Conservation (phyloP, 2,113 vertebrate genomes). For the Neomonachus schauinslandi region DNA sequence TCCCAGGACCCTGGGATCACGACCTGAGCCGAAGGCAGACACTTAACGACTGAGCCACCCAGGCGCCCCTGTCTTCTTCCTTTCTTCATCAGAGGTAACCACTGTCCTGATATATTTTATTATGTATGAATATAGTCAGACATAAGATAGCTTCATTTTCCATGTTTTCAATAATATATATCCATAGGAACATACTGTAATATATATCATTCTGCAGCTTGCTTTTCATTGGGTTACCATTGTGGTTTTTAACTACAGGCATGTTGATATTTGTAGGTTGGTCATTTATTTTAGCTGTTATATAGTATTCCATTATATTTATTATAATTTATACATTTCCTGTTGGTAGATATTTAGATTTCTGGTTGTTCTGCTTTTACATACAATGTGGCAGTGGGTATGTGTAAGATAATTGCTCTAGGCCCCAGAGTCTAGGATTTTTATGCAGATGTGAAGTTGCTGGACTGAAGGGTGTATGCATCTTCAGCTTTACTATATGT, state of each 20-base stretch:
- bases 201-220: background rate
- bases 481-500: background rate
- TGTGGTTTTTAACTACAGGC: background rate
- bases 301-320: background rate
- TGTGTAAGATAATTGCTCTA: background rate
- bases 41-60: no score
- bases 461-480: background rate
- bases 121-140: background rate
- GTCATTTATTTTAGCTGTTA: background rate
- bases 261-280: background rate
- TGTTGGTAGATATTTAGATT: background rate
- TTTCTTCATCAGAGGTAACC: background rate
- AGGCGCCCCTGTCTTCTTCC: background rate
- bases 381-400: background rate
- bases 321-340: background rate
- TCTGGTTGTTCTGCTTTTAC: conserved; percentile 18
- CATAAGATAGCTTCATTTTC: background rate
- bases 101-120: background rate
- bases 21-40: no score
- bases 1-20: no score
- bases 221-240: background rate
- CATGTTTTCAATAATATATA: background rate
- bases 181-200: background rate
- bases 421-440: background rate
- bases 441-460: background rate